phyloP scores from a whole-genome alignment of 2,113 vertebrate genomes.

The Pomatorhinus ruficollis region DNA sequence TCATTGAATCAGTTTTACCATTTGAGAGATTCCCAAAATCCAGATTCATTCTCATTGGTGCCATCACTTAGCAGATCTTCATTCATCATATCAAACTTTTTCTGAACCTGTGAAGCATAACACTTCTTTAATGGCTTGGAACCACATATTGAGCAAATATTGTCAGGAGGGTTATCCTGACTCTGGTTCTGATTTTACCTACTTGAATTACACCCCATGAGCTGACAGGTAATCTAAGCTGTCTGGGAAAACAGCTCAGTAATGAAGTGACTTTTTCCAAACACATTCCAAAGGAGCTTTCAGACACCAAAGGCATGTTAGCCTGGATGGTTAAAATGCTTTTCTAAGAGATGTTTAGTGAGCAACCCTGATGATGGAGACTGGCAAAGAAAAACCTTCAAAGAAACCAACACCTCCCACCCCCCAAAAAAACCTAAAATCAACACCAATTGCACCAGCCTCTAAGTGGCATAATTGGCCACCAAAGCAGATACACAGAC shows the following conservation, averaged over 20 bases:
- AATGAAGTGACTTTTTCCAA: not conserved
- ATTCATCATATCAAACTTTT: constrained; percentile 92
- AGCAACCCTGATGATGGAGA: not conserved
- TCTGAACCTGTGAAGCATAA: constrained; percentile 86
- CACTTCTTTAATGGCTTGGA: not conserved
- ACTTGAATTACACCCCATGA: not conserved
- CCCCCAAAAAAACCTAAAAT: not conserved
- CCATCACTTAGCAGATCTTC: constrained; percentile 94
- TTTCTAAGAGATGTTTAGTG: not conserved
- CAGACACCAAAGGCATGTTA: not conserved
- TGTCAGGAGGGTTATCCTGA: not conserved
- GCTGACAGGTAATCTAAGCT: not conserved
- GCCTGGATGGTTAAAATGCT: not conserved
- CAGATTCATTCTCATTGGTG: constrained; percentile 85
- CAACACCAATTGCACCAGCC: not conserved
- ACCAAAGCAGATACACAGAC: not conserved
- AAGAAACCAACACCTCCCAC: not conserved
- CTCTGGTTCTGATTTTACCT: not conserved
- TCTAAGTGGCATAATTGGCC: not conserved
- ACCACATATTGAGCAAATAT: not conserved
- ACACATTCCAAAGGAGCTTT: not conserved
- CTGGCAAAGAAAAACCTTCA: not conserved
- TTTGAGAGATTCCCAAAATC: constrained; percentile 95
- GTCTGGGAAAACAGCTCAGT: not conserved
- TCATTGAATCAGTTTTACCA: constrained; percentile 74